Base-by-base conservation (phyloP, 2,888 invertebrate species). In the Aleiodes leptofemur region DNA sequence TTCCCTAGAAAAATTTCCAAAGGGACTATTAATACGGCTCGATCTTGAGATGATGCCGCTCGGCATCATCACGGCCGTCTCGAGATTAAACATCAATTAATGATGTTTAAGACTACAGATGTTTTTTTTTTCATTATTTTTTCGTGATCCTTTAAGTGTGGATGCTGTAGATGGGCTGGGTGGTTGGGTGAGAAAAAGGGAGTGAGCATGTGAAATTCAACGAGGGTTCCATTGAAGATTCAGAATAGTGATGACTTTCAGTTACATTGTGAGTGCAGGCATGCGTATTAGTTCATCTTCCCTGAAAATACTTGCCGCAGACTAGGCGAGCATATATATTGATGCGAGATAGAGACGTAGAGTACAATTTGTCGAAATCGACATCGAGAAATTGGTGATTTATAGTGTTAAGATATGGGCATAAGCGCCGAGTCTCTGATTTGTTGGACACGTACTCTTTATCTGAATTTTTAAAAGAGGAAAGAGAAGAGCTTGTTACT, bases 311-410 rank as follows among this genome's bases (percentile, higher is more conserved):
- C 90, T 99, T 99, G 23, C 99, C 99, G 90, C 99, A 99, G 0
- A 99, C 97, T 76, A 99, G 92, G 87, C 99, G 99, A 7, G 99
- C 99, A 89, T 99, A 99, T 48, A 99, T 99, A 92, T 99, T 99
- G 83, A 99, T 98, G 85, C 99, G 94, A 0, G 99, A 99, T 78
- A 99, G 90, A 0, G 99, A 99, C 51, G 99, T 96, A 0, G 99
- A 99, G 88, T 99, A 99, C 31, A 99, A 90, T 89, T 99, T 99
- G 90, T 99, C 99, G 91, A 99, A 99, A 91, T 99, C 99, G 91
- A 99, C 99, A 90, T 99, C 99, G 77, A 99, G 90, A 77, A 98
- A 94, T 84, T 97, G 97, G 71, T 99, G 92, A 90, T 99, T 98
- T 77, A 99, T 99, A 0, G 99, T 99, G 86, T 99, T 99, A 85